A percentile compares a stretch with the other conserved stretches of the same genome.
phyloP scores from a whole-genome alignment of 2,797 vertebrate species.

The Phrynocephalus vlangalii region DNA sequence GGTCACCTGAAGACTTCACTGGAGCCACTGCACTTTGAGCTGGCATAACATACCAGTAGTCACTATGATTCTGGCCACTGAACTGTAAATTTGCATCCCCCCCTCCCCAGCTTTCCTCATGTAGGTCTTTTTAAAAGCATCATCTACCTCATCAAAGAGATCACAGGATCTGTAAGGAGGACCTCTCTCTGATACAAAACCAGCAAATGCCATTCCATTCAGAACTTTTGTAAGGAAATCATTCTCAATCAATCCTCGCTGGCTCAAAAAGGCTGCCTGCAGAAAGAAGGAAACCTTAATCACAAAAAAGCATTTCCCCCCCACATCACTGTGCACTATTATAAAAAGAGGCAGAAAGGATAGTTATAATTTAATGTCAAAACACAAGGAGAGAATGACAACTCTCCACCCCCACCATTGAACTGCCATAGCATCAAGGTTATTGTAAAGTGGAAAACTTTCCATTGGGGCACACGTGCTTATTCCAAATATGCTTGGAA shows the following conservation, averaged over 20 bases:
- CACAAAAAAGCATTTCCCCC: conserved; percentile 41
- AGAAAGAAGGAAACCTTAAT: conserved; percentile 55
- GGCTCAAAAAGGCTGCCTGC: conserved; percentile 96
- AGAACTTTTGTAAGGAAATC: conserved; percentile 98
- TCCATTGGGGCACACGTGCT: conserved; percentile 5
- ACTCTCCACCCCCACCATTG: neutral
- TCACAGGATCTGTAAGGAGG: conserved; percentile 95
- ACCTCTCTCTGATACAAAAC: conserved; percentile 97
- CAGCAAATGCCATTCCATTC: conserved; percentile 98
- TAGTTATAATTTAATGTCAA: conserved; percentile 34
- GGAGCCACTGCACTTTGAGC: too few species aligned
- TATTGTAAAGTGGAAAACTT: conserved; percentile 11
- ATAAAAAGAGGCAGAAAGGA: conserved; percentile 44
- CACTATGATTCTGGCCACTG: neutral
- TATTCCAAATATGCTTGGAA: conserved; percentile 14
- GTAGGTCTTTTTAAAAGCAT: neutral
- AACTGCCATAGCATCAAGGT: conserved; percentile 13
- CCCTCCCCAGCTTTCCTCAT: neutral
- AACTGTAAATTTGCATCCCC: neutral
- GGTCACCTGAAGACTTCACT: too few species aligned
- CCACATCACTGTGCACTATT: conserved; percentile 16
- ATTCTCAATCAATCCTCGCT: conserved; percentile 95
- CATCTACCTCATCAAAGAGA: conserved; percentile 96
- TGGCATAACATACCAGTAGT: too few species aligned
- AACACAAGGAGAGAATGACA: neutral